phyloP scores from a whole-genome alignment of 2,888 invertebrate species.

The Chironomus riparius region DNA sequence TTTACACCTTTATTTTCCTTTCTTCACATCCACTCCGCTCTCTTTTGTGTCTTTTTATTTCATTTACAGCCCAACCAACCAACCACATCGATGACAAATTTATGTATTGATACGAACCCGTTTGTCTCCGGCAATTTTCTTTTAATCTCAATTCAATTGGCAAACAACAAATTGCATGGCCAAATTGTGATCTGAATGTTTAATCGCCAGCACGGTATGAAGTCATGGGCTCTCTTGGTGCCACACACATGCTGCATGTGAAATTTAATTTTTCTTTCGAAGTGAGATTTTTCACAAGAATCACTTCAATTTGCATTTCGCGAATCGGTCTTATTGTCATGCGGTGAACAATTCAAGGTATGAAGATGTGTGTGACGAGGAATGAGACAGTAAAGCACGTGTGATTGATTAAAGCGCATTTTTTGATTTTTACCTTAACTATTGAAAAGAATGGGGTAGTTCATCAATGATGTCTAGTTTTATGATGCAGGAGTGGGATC shows the following conservation, averaged over 20 bases:
- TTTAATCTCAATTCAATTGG: neutral
- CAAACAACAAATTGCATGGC: neutral
- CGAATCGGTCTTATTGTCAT: neutral
- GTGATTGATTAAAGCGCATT: too few species aligned
- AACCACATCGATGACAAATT: neutral
- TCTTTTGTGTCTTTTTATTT: too few species aligned
- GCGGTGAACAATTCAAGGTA: neutral
- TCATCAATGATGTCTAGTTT: too few species aligned
- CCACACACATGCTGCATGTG: neutral
- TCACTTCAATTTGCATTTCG: neutral
- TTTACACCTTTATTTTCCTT: neutral
- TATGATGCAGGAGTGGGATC: too few species aligned
- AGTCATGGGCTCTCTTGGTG: too few species aligned
- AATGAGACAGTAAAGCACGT: too few species aligned
- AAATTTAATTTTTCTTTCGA: neutral
- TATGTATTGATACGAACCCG: neutral
- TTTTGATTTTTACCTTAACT: too few species aligned
- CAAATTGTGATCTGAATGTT: constrained; percentile 4
- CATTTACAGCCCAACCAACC: neutral
- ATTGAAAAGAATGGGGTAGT: too few species aligned
- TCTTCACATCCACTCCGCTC: too few species aligned
- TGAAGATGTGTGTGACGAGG: too few species aligned
- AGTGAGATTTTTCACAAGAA: neutral
- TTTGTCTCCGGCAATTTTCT: neutral
- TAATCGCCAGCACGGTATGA: neutral